phyloP scores from a whole-genome alignment of 2,888 invertebrate species.

The Dorcus hopei region DNA sequence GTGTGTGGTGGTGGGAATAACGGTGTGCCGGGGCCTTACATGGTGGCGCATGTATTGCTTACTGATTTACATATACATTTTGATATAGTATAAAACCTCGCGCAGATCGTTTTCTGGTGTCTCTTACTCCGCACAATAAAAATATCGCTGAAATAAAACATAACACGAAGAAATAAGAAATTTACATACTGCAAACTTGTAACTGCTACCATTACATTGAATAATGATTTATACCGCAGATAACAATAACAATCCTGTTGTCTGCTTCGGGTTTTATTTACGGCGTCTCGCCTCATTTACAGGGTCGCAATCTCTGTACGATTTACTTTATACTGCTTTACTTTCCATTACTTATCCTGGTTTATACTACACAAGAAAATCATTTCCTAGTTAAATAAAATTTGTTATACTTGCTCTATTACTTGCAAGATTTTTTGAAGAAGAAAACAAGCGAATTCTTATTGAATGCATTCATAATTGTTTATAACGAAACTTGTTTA shows the following conservation, averaged over 20 bases:
- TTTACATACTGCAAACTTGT: slow-evolving; percentile 18
- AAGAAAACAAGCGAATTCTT: no score
- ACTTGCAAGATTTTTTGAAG: no score
- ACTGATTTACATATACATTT: slow-evolving; percentile 35
- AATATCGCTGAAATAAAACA: slow-evolving; percentile 12
- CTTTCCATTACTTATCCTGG: no score
- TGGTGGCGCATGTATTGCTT: slow-evolving; percentile 34
- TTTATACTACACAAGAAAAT: no score
- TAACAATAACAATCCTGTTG: slow-evolving; percentile 1
- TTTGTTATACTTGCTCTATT: no score
- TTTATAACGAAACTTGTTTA: no score
- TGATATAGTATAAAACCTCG: slow-evolving; percentile 14
- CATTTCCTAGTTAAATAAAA: no score
- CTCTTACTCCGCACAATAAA: neutral
- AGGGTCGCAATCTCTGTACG: no score
- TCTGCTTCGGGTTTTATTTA: neutral
- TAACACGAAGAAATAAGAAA: slow-evolving; percentile 11
- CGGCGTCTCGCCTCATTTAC: no score
- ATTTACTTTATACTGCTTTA: no score
- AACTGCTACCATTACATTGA: slow-evolving; percentile 21
- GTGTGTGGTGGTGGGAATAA: slow-evolving; percentile 40
- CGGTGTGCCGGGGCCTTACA: slow-evolving; percentile 24
- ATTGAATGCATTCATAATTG: no score
- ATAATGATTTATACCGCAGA: neutral
- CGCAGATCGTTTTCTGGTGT: neutral